A percentile compares a stretch with the other conserved stretches of the same genome.
These are phyloP conservation scores for Bos javanicus DNA, from an alignment of 2,113 vertebrate genomes.

Conservation along the genomic window DNA sequence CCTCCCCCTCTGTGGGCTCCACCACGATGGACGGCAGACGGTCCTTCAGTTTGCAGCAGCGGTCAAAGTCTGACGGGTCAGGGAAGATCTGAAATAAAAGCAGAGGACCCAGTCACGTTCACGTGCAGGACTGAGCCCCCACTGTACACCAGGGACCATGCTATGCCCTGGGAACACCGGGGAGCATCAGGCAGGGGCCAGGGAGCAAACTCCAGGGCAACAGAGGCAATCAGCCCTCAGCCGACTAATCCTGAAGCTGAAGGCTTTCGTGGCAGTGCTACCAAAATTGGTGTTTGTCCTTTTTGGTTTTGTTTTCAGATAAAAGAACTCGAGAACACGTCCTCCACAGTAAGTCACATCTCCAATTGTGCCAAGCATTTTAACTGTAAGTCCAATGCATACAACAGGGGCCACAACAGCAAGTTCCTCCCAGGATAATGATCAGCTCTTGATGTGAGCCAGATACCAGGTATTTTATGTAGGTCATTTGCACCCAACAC, in stretches of 20 bases:
- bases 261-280: background rate
- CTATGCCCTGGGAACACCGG: background rate
- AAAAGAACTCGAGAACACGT: background rate
- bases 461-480: background rate
- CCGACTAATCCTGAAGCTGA: background rate
- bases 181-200: background rate
- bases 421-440: background rate
- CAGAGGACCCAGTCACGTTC: conserved; percentile 36
- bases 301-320: background rate
- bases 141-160: fast-evolving
- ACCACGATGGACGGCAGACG: conserved; percentile 97
- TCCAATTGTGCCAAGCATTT: background rate
- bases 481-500: background rate
- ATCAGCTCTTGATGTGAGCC: background rate
- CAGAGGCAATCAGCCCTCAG: background rate
- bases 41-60: conserved; percentile 97
- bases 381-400: background rate
- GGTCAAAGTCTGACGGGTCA: conserved; percentile 94
- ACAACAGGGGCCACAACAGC: background rate
- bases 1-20: conserved; percentile 94
- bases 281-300: background rate
- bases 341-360: background rate
- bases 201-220: background rate
- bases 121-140: fast-evolving
- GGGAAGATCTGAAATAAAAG: conserved; percentile 92